Evolutionary conservation across 2,797 vertebrate genomes (phyloP).

Genomic region (Morelia viridis): DNA sequence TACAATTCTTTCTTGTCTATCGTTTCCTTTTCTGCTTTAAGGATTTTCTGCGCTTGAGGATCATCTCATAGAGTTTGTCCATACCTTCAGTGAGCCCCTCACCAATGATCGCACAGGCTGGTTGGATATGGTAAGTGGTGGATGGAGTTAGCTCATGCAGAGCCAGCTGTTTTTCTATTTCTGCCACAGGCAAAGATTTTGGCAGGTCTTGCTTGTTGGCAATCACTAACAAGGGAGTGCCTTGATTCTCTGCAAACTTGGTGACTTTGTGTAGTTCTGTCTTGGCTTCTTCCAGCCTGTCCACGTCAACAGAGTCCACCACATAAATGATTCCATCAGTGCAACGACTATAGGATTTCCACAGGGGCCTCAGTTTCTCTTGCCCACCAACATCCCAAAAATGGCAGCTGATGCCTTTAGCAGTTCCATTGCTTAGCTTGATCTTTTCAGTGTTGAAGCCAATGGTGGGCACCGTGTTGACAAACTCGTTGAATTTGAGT

Average conservation of each 20-base stretch:
- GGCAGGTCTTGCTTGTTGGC: conserved; percentile 99
- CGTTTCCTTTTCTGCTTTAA: conserved; percentile 95
- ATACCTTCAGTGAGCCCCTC: conserved; percentile 96
- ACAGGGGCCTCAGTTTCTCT: conserved; percentile 95
- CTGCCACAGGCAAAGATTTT: conserved; percentile 88
- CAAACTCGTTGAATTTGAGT: conserved; percentile 96
- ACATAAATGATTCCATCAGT: conserved; percentile 98
- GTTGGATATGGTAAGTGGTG: conserved; percentile 94
- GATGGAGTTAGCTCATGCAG: conserved; percentile 90
- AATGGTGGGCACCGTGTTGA: conserved; percentile 97
- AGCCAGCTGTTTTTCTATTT: conserved; percentile 93
- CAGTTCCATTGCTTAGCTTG: conserved; percentile 88
- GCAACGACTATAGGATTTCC: conserved; percentile 98
- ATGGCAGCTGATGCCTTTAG: conserved; percentile 96
- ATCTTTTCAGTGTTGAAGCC: conserved; percentile 98
- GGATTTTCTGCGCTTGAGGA: conserved; percentile 91
- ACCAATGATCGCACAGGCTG: conserved; percentile 96
- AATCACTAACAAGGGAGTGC: conserved; percentile 93
- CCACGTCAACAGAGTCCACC: conserved; percentile 96
- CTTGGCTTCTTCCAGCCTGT: conserved; percentile 93
- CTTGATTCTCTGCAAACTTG: conserved; percentile 95
- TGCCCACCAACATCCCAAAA: conserved; percentile 98
- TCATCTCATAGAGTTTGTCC: conserved; percentile 98
- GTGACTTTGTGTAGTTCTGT: conserved; percentile 96
- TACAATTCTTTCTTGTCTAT: conserved; percentile 59